These are phyloP conservation scores for Nestor notabilis DNA, from an alignment of 2,113 vertebrate genomes.

Conservation along the genomic window DNA sequence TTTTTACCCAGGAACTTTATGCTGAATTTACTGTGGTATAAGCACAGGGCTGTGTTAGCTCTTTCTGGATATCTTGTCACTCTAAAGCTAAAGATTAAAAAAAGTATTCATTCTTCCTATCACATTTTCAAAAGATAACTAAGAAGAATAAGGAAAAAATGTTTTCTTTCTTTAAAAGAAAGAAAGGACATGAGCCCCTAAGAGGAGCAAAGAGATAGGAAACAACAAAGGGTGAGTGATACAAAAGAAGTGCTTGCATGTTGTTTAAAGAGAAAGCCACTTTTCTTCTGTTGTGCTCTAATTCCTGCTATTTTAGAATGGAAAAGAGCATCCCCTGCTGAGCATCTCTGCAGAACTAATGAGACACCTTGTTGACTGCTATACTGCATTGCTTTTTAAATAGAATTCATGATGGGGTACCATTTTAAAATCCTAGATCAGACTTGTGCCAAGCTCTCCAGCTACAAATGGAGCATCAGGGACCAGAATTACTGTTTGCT, in stretches of 20 bases:
- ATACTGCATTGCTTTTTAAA: neutral
- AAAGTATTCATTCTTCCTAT: neutral
- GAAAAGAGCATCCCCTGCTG: neutral
- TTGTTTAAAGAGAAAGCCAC: neutral
- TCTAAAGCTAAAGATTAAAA: neutral
- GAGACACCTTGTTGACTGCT: slow-evolving; percentile 28
- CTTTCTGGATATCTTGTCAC: neutral
- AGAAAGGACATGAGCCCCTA: neutral
- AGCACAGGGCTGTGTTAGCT: neutral
- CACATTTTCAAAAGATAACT: neutral
- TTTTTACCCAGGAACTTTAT: neutral
- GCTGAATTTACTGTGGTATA: neutral
- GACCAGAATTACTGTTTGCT: neutral
- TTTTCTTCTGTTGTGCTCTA: neutral
- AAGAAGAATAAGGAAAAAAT: neutral
- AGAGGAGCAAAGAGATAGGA: neutral
- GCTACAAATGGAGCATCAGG: neutral
- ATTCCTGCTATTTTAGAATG: neutral
- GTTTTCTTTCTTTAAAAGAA: neutral
- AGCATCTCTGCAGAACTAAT: slow-evolving; percentile 13
- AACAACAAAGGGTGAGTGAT: neutral
- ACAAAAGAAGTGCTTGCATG: neutral
- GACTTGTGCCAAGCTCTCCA: neutral
- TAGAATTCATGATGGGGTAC: neutral
- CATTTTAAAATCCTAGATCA: neutral